Percentiles rank a stretch among this genome's conserved stretches.
These are phyloP conservation scores for Hypomesus transpacificus DNA, from an alignment of 2,113 vertebrate species.

Conservation along the genomic window DNA sequence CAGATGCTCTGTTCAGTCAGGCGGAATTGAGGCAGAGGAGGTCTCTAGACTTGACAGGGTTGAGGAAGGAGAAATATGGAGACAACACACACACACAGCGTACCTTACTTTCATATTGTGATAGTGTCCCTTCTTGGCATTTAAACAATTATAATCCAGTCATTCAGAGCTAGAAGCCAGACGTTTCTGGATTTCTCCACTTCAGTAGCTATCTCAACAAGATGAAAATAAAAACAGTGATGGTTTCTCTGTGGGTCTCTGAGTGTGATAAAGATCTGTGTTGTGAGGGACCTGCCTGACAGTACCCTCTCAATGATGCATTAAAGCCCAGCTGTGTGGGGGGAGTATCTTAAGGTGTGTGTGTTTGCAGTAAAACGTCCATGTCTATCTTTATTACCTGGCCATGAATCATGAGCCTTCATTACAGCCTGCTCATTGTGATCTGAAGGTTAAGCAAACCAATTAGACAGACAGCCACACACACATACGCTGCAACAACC, in stretches of 20 bases:
- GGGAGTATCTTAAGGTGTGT: slow-evolving; percentile 6
- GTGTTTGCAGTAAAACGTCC: slow-evolving; percentile 48
- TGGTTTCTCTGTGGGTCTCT: slow-evolving; percentile 55
- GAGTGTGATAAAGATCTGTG: slow-evolving; percentile 47
- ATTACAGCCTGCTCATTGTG: slow-evolving; percentile 70
- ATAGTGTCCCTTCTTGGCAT: background rate
- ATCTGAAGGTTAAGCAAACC: slow-evolving; percentile 75
- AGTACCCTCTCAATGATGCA: slow-evolving; percentile 53
- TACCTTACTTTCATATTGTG: background rate
- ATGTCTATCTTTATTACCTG: slow-evolving; percentile 67
- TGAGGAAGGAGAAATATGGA: background rate
- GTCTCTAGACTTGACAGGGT: no score
- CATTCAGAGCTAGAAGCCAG: background rate
- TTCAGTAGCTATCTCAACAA: slow-evolving; percentile 59
- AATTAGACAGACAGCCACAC: slow-evolving; percentile 69
- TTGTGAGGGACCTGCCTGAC: slow-evolving; percentile 63
- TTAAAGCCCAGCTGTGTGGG: slow-evolving; percentile 59
- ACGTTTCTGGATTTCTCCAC: slow-evolving; percentile 50
- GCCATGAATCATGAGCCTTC: slow-evolving; percentile 67
- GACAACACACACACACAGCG: background rate
- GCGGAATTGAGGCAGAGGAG: background rate
- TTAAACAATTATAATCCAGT: background rate
- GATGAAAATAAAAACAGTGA: slow-evolving; percentile 18
- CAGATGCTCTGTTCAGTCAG: background rate
- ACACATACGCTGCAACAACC: slow-evolving; percentile 61